Percentiles rank a stretch among this genome's conserved stretches.
Evolutionary conservation across 2,888 invertebrate genomes (phyloP).

Genomic region (Drosophila paranaensis): DNA sequence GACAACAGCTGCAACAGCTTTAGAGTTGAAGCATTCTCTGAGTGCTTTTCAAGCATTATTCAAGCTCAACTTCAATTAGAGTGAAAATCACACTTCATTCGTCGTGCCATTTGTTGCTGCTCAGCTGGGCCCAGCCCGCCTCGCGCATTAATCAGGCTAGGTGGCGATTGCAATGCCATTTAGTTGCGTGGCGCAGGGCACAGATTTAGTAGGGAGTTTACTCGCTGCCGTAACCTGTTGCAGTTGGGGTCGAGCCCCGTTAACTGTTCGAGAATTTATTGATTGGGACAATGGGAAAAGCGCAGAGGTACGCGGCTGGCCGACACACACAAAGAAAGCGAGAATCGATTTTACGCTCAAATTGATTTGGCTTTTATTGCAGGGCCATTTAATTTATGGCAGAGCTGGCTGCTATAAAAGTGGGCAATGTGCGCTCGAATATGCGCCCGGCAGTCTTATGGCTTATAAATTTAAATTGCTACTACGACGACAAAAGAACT

Average conservation of each 20-base stretch:
- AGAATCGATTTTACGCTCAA: constrained; percentile 80
- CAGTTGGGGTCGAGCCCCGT: constrained; percentile 32
- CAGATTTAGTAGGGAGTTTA: constrained; percentile 43
- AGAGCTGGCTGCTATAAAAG: constrained; percentile 43
- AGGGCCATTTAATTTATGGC: constrained; percentile 71
- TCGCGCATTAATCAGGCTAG: constrained; percentile 56
- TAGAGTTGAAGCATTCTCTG: neutral
- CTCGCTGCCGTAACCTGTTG: constrained; percentile 59
- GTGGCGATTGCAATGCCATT: constrained; percentile 53
- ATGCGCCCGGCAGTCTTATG: constrained; percentile 59
- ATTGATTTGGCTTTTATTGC: constrained; percentile 78
- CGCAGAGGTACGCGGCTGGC: neutral
- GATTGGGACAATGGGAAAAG: constrained; percentile 36
- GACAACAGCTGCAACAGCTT: neutral
- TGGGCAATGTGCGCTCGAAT: constrained; percentile 52
- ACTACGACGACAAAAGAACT: constrained; percentile 29
- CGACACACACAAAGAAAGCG: constrained; percentile 28
- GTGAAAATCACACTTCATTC: constrained; percentile 20
- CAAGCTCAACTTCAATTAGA: constrained; percentile 11
- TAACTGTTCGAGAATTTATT: constrained; percentile 56
- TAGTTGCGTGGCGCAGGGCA: constrained; percentile 17
- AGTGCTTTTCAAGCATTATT: constrained; percentile 25
- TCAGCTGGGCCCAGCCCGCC: neutral
- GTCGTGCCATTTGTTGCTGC: constrained; percentile 16
- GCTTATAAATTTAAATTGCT: constrained; percentile 74